Conservation (phyloP, 2,113 vertebrate species). For the Hippolais icterina region DNA sequence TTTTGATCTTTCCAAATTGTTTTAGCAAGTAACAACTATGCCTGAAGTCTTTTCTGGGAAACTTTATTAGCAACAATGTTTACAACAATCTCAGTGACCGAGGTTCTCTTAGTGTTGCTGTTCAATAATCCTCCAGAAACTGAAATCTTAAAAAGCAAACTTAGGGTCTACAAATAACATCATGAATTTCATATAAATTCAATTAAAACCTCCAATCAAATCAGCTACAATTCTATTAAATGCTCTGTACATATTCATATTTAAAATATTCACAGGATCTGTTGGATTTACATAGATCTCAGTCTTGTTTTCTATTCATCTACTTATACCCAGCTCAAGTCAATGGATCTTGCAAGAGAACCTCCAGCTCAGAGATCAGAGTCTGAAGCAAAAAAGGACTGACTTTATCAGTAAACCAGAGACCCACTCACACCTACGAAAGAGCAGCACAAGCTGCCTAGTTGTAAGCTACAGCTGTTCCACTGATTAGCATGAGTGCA, state of each 20-base stretch:
- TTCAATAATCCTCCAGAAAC: conserved; percentile 41
- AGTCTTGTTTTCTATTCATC: not conserved
- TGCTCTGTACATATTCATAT: not conserved
- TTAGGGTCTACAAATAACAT: conserved; percentile 4
- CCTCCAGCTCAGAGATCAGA: not conserved
- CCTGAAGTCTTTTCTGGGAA: conserved; percentile 57
- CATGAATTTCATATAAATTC: not conserved
- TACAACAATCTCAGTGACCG: not conserved
- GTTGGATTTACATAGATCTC: not conserved
- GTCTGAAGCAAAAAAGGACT: not conserved
- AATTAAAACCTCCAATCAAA: not conserved
- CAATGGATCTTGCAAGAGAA: not conserved
- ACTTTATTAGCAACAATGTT: conserved; percentile 33
- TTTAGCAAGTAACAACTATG: conserved; percentile 63
- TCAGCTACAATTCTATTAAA: not conserved
- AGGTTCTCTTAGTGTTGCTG: not conserved
- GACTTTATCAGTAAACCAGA: not conserved
- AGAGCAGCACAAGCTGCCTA: not conserved
- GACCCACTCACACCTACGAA: not conserved
- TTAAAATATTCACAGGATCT: not conserved
- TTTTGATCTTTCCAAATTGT: conserved; percentile 75
- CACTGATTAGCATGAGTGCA: not conserved
- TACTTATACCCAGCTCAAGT: not conserved
- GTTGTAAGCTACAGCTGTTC: not conserved
- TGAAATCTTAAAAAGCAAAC: conserved; percentile 13